These are phyloP conservation scores for Polypedilum pembai DNA, from an alignment of 1,140 invertebrate species.

Conservation along the genomic window DNA sequence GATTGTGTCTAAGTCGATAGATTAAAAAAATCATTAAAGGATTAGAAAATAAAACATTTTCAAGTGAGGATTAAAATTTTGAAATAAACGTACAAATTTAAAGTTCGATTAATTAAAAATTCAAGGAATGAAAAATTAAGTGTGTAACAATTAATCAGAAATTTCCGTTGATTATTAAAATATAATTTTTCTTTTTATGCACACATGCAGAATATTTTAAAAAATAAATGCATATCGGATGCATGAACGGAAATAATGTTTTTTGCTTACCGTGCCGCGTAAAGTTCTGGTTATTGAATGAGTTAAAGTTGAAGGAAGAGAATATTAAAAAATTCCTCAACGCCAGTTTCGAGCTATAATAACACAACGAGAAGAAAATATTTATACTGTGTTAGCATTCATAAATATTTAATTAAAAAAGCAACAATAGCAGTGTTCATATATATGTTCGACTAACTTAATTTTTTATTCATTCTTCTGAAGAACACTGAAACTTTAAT, in stretches of 20 bases:
- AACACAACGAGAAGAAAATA: conserved; percentile 1
- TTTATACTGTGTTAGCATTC: conserved; percentile 19
- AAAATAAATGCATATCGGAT: background rate
- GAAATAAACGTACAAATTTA: background rate
- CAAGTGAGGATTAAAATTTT: background rate
- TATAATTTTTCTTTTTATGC: background rate
- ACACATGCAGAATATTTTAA: background rate
- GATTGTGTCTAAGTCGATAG: no score
- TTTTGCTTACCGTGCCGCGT: background rate
- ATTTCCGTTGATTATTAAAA: background rate
- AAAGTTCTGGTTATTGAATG: background rate
- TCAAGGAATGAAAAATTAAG: background rate
- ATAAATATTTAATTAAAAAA: conserved; percentile 15
- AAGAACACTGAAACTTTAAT: background rate
- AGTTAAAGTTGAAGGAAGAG: background rate
- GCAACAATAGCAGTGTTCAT: background rate
- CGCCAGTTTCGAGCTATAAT: no score
- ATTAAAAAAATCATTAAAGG: no score
- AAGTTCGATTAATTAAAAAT: background rate
- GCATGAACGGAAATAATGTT: background rate
- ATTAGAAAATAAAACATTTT: no score
- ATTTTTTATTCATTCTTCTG: background rate
- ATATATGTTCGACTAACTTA: background rate
- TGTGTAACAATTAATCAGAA: background rate
- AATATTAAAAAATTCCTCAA: no score